Evolutionary conservation across 2,113 vertebrate genomes (phyloP), one percentile per base, ranked within the genome.

Genomic region (Pseudorectes ferrugineus): DNA sequence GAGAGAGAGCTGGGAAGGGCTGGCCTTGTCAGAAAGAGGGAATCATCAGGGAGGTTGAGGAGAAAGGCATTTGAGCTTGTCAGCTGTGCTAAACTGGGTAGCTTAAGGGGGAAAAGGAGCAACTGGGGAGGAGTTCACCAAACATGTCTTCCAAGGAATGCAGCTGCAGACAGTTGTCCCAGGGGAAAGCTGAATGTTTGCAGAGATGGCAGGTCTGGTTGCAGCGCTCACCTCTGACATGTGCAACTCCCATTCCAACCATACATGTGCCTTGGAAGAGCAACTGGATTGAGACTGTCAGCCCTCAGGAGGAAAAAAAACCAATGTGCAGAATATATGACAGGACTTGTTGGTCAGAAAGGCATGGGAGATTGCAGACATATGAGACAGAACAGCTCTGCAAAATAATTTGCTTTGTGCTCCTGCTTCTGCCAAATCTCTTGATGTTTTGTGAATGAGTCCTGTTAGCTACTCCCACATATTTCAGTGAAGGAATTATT

Each of bases 121-220:
- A 55, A 33, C 14, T 2, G 4, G 15, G 28, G 16, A 72, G 48
- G 45, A 61, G 1, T 0, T 59, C 3, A 7, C 10, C 22, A 65
- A 61, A 55, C 10, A 6, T 5, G 3, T n/a, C 19, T 88, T 94
- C 63, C 48, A 79, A 63, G 48, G 33, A 75, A 74, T 2, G 2
- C 4, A 16, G 18, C 51, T 71, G 48, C 1, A 0, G 43, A 59
- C 17, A 40, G 4, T 5, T 5, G 3, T 85, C 38, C 38, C 26
- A n/a, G 14, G 14, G 21, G 31, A 79, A 67, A 58, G 46, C 21
- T 1, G 1, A 65, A 63, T 6, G 0, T 31, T 42, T 81, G 48
- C 36, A 33, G 54, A 62, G 40, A 54, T 71, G 57, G 46, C 75
- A 85, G 58, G 20, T 49, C 43, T 65, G 33, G 14, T 40, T 81